Percentiles rank a stretch among this genome's conserved stretches.
phyloP scores from a whole-genome alignment of 1,140 invertebrate genomes.

The Pectinophora gossypiella region DNA sequence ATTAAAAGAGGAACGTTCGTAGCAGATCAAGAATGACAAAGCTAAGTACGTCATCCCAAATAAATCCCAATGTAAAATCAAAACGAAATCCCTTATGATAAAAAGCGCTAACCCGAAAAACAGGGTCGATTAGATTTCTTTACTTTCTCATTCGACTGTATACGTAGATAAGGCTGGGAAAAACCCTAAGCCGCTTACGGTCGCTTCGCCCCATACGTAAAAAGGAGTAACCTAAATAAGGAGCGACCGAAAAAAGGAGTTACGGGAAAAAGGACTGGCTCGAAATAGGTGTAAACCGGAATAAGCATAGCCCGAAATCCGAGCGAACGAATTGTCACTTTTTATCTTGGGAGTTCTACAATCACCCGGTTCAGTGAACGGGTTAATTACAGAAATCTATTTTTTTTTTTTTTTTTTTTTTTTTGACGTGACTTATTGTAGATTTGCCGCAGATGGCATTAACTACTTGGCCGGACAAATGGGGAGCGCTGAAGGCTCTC shows the following conservation, averaged over 20 bases:
- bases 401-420: too few species aligned
- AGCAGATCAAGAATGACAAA: too few species aligned
- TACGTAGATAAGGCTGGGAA: background rate
- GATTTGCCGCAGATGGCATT: too few species aligned
- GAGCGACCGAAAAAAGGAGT: too few species aligned
- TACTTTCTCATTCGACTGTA: background rate
- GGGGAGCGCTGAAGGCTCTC: too few species aligned
- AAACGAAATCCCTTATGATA: background rate
- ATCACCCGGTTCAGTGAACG: slow-evolving; percentile 70
- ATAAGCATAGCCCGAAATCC: slow-evolving; percentile 49
- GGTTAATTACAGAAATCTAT: slow-evolving; percentile 75
- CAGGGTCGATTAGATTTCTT: slow-evolving; percentile 1
- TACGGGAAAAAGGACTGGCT: too few species aligned
- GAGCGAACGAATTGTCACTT: slow-evolving; percentile 63
- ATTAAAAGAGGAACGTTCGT: too few species aligned
- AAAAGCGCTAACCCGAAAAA: slow-evolving; percentile 1
- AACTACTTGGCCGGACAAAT: too few species aligned
- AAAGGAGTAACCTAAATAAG: background rate
- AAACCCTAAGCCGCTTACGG: background rate
- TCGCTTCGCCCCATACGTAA: background rate
- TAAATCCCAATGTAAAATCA: background rate
- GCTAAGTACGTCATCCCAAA: too few species aligned
- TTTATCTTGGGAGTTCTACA: slow-evolving; percentile 63
- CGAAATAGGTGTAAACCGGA: slow-evolving; percentile 36
- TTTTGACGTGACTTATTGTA: too few species aligned